Conservation (phyloP, 2,888 invertebrate species). For the Sipunculus nudus region DNA sequence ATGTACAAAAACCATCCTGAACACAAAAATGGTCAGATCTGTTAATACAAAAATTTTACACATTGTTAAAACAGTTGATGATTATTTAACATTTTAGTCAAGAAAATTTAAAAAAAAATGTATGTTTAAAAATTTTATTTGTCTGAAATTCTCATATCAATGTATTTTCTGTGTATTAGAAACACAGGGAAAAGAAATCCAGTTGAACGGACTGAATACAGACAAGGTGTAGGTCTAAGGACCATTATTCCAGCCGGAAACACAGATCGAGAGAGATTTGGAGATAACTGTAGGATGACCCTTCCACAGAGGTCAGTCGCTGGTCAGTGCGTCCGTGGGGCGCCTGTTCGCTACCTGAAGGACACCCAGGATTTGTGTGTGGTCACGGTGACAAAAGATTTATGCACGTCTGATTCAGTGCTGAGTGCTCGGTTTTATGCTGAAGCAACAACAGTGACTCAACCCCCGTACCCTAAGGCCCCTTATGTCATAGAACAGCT, state of each 20-base stretch:
- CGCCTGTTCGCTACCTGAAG: conserved; percentile 53
- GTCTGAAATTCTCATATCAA: no score
- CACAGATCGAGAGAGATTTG: neutral
- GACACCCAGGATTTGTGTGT: conserved; percentile 47
- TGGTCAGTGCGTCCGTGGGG: conserved; percentile 49
- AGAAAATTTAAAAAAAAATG: no score
- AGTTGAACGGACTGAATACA: no score
- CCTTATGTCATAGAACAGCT: conserved; percentile 33
- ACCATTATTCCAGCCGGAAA: neutral
- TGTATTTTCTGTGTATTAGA: no score
- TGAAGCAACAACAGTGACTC: conserved; percentile 35
- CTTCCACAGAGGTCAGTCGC: conserved; percentile 49
- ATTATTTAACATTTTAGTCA: no score
- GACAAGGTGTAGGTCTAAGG: neutral
- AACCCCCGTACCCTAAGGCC: conserved; percentile 38
- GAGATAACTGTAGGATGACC: conserved; percentile 34
- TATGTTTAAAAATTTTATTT: no score
- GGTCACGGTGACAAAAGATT: conserved; percentile 34
- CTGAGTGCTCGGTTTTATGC: conserved; percentile 53
- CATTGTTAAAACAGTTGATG: no score
- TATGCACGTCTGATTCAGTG: conserved; percentile 42
- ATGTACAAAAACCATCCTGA: no score
- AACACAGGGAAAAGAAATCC: no score
- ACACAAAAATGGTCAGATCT: no score
- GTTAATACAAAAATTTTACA: no score